Evolutionary conservation across 2,888 invertebrate genomes (phyloP).

Genomic region (Gasteruption jaculator): DNA sequence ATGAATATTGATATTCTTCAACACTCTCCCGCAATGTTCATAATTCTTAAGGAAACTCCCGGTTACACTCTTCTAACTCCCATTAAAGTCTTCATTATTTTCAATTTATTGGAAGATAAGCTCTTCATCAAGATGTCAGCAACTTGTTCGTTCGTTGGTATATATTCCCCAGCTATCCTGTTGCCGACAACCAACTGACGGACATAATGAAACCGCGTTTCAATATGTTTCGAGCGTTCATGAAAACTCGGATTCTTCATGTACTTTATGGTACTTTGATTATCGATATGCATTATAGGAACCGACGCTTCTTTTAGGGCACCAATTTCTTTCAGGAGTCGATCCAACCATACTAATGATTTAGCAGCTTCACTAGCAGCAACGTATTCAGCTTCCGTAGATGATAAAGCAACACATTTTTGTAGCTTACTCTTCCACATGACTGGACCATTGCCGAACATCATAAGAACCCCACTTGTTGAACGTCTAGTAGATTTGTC

Average conservation of each 20-base stretch:
- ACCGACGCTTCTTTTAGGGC: too few species aligned
- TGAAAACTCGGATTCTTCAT: too few species aligned
- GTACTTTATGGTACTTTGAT: background rate
- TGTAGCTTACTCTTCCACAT: slow-evolving; percentile 1
- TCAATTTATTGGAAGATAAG: background rate
- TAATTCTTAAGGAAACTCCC: background rate
- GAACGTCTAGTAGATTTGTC: slow-evolving; percentile 1
- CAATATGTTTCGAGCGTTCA: background rate
- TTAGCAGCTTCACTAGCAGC: background rate
- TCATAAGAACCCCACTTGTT: background rate
- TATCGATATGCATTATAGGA: background rate
- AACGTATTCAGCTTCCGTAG: background rate
- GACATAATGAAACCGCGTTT: background rate
- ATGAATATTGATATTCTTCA: too few species aligned
- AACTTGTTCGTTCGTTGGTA: background rate
- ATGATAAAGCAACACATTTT: slow-evolving; percentile 1
- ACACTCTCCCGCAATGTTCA: slow-evolving; percentile 6
- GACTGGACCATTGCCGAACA: background rate
- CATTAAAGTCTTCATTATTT: background rate
- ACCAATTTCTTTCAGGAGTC: background rate
- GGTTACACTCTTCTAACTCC: background rate
- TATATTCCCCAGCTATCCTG: background rate
- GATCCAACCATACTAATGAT: slow-evolving; percentile 1
- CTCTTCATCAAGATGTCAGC: background rate
- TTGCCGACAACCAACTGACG: background rate